Evolutionary conservation across 1,140 invertebrate genomes (phyloP), one percentile per base, ranked within the genome.

Genomic region (Agrilus planipennis): DNA sequence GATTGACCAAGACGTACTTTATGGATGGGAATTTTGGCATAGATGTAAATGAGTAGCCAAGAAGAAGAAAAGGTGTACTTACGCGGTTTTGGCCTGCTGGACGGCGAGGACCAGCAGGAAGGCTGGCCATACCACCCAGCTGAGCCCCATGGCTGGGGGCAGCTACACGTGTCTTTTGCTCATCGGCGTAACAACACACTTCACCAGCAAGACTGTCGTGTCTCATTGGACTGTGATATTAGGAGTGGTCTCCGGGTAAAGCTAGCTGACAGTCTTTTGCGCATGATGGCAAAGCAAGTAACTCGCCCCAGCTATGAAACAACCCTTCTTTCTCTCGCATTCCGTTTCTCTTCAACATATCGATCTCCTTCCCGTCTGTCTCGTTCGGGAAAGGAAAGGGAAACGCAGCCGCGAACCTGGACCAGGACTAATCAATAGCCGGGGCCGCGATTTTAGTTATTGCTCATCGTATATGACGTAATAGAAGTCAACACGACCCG

Each of bases 241-340:
- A 59, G 57, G 57, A 59, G 57, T 59, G 57, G 57, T 55, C 57
- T 45, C 50, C 49, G 47, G 48, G 53, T 51, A 50, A 49, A 39
- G 54, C 50, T 34, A 50, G 50, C 39, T 42, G 42, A 34, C 50
- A 43, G 39, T 42, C 44, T 45, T 53, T 45, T 54, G 57, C 57
- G 57, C 57, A 58, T 57, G 56, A 47, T 57, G 50, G 47, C 42
- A 36, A 49, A 46, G 55, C 53, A 52, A 55, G 55, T 55, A 55
- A 52, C 55, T 55, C 50, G 53, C 53, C 23, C 36, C 30, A 29
- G 18, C 40, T 23, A 39, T 36, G 22, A n/a, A 30, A 39, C 25
- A n/a, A 29, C 18, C 16, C 34, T 32, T 32, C 20, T 19, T 35
- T 39, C 36, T 36, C 23, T 36, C 19, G 18, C 18, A 16, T 18